Percentiles rank a stretch among this genome's conserved stretches.
phyloP scores from a whole-genome alignment of 2,113 vertebrate genomes.

The Anarrhichthys ocellatus region DNA sequence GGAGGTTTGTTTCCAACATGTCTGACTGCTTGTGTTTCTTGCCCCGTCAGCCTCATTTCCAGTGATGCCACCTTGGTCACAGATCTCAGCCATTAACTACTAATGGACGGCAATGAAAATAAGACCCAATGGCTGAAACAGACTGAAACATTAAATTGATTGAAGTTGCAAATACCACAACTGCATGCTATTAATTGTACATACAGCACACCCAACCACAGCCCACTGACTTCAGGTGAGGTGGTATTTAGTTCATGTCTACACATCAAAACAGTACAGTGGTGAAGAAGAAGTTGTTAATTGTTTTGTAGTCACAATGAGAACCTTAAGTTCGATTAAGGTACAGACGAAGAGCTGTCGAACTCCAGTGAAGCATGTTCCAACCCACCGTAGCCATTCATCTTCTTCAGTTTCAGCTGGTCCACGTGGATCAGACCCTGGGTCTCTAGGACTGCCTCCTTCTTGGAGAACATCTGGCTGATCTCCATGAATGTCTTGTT shows the following conservation, averaged over 20 bases:
- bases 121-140: neutral
- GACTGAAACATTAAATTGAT: neutral
- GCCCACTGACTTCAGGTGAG: neutral
- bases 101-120: neutral
- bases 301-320: neutral
- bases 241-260: slow-evolving; percentile 13
- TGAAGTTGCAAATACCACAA: neutral
- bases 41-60: neutral
- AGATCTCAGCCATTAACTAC: neutral
- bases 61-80: neutral
- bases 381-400: slow-evolving; percentile 86
- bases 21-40: neutral
- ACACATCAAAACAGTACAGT: neutral
- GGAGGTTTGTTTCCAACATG: neutral
- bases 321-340: slow-evolving; percentile 38
- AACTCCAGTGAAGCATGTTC: slow-evolving; percentile 82
- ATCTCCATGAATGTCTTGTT: slow-evolving; percentile 95
- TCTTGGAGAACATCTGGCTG: slow-evolving; percentile 86
- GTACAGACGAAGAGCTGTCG: slow-evolving; percentile 80
- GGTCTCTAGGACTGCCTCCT: slow-evolving; percentile 67
- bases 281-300: neutral
- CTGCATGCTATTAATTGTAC: neutral
- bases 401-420: slow-evolving; percentile 82
- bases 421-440: slow-evolving; percentile 65
- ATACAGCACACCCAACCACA: neutral